Conservation (phyloP, 2,888 invertebrate genomes). For the Sepiola atlantica region DNA sequence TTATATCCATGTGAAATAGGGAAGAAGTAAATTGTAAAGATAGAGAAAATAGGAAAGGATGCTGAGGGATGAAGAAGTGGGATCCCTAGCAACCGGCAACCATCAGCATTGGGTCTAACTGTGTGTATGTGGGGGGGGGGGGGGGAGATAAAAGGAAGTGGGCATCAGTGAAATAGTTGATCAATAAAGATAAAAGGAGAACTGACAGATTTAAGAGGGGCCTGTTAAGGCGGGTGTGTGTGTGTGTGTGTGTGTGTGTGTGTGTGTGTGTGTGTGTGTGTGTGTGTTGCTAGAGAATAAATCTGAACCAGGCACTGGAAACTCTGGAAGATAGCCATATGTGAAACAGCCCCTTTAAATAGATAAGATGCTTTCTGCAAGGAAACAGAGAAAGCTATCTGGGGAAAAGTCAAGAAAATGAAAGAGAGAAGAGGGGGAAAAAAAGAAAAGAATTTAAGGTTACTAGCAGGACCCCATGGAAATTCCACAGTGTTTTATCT, state of each 20-base stretch:
- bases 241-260: conserved; percentile 10
- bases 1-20: too few species aligned
- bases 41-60: neutral
- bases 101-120: neutral
- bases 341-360: neutral
- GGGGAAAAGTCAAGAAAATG: neutral
- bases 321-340: neutral
- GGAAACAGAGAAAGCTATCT: too few species aligned
- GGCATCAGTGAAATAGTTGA: neutral
- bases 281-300: neutral
- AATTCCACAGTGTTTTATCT: too few species aligned
- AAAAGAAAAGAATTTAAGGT: neutral
- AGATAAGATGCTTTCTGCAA: too few species aligned
- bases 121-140: neutral
- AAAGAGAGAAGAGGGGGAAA: neutral
- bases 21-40: neutral
- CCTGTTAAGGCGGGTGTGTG: neutral
- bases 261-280: neutral
- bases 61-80: neutral
- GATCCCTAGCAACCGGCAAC: neutral
- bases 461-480: too few species aligned
- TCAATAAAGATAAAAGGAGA: neutral
- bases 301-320: neutral
- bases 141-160: neutral
- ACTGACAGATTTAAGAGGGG: neutral